Evolutionary conservation across 2,888 invertebrate species (phyloP).

Genomic region (Cheilosia scutellata): DNA sequence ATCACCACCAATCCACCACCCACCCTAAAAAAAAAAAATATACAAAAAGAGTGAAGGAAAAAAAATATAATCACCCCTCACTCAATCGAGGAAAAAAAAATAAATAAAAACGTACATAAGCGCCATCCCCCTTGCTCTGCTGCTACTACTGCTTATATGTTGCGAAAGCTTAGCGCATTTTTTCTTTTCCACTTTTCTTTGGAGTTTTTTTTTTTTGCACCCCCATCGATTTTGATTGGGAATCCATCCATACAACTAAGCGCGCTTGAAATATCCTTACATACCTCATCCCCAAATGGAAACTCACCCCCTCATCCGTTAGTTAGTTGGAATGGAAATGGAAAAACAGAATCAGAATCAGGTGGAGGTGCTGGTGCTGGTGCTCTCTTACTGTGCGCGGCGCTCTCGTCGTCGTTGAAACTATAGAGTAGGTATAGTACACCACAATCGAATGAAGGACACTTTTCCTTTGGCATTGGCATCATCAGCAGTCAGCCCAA

Average conservation of each 20-base stretch:
- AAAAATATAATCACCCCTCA: conserved; percentile 72
- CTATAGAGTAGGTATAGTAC: conserved; percentile 11
- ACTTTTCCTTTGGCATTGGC: conserved; percentile 51
- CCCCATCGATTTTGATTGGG: conserved; percentile 84
- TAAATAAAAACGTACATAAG: conserved; percentile 63
- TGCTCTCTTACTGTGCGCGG: conserved; percentile 62
- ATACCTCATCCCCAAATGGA: conserved; percentile 62
- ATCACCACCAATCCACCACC: conserved; percentile 54
- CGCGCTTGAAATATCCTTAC: conserved; percentile 75
- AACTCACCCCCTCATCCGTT: conserved; percentile 33
- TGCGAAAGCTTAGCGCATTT: conserved; percentile 66
- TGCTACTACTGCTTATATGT: conserved; percentile 37
- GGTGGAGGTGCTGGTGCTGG: conserved; percentile 55
- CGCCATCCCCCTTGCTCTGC: conserved; percentile 72
- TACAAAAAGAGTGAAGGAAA: conserved; percentile 53
- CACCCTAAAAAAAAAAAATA: conserved; percentile 56
- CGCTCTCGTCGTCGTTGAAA: conserved; percentile 30
- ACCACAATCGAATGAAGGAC: conserved; percentile 72
- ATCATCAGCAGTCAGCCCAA: background rate
- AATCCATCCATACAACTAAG: conserved; percentile 82
- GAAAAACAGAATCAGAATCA: conserved; percentile 53
- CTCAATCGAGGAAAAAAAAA: conserved; percentile 64
- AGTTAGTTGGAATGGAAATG: conserved; percentile 71
- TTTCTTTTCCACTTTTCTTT: conserved; percentile 70
- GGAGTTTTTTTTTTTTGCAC: conserved; percentile 62